Base-by-base conservation (phyloP, 1,140 invertebrate genomes). In the Thaumatotibia leucotreta region DNA sequence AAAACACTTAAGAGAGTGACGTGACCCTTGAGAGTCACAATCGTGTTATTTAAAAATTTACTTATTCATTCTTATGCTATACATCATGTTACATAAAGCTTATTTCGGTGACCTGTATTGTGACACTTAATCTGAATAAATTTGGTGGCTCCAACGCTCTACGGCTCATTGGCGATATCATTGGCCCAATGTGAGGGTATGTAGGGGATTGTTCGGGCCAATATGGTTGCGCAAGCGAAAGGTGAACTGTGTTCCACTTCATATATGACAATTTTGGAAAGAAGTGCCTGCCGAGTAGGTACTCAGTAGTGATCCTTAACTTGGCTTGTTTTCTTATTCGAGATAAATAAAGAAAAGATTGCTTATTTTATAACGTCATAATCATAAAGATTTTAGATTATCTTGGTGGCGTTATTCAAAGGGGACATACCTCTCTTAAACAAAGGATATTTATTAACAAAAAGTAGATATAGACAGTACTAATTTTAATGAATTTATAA, bases 101-200 rank as follows among this genome's bases (percentile, higher is more conserved):
- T 29, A 27, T 4, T 10, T n/a, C 11, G 22, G 50, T 24, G 23
- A 24, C 5, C 24, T 29, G 24, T 14, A 58, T 27, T 58, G 52
- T 58, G n/a, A 24, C 52, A 58, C 11, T 58, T 58, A 58, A 58
- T 58, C 52, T 29, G 14, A 58, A 58, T 58, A 58, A 29, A 52
- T 52, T 52, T 27, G 22, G 22, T n/a, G 8, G 50, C 50, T 52
- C 23, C 50, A 52, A 10, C 17, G 50, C 23, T 17, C 14, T 24
- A 14, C 23, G n/a, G 22, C 11, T 23, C 22, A 23, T 27, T 58
- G 52, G 11, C 52, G 8, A 29, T 14, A 29, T 29, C 24, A n/a
- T 31, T 31, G 52, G 20, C 14, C 24, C 50, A 4, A 54, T 29
- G 52, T 58, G 52, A 58, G 24, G 52, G 52, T n/a, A 9, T n/a